Percentiles rank a stretch among this genome's conserved stretches.
Evolutionary conservation across 1,140 invertebrate species (phyloP).

Genomic region (Acromyrmex charruanus): DNA sequence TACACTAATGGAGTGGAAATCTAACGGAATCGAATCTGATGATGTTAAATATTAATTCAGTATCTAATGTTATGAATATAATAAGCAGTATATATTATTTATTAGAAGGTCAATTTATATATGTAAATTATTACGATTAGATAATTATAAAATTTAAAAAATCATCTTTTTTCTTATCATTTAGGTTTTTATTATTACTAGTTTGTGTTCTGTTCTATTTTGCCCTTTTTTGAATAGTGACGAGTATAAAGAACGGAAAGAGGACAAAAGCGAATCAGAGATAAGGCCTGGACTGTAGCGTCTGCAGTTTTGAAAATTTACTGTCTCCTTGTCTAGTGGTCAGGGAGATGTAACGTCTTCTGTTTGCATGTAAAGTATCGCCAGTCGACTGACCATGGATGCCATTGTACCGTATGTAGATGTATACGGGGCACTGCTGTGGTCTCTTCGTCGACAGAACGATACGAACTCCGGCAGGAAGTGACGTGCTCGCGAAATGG

Average conservation of each 20-base stretch:
- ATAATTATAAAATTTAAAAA: slow-evolving; percentile 14
- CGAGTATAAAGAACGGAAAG: slow-evolving; percentile 43
- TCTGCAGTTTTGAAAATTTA: slow-evolving; percentile 75
- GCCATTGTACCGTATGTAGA: slow-evolving; percentile 60
- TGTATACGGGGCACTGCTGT: slow-evolving; percentile 43
- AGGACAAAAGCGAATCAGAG: slow-evolving; percentile 59
- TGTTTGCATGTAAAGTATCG: slow-evolving; percentile 79
- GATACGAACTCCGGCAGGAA: slow-evolving; percentile 76
- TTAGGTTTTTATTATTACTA: slow-evolving; percentile 3
- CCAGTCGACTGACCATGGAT: slow-evolving; percentile 75
- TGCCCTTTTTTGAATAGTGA: background rate
- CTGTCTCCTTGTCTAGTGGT: slow-evolving; percentile 61
- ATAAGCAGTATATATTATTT: background rate
- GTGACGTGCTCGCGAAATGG: slow-evolving; percentile 76
- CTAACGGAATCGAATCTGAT: background rate
- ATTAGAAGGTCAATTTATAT: background rate
- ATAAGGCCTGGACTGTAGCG: slow-evolving; percentile 62
- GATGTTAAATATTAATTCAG: slow-evolving; percentile 2
- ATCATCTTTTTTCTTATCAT: background rate
- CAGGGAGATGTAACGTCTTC: slow-evolving; percentile 71
- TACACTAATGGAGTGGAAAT: background rate
- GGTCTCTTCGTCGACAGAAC: slow-evolving; percentile 67
- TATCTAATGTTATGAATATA: background rate
- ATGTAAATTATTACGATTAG: background rate
- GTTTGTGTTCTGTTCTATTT: background rate